Conservation (phyloP, 2,888 invertebrate genomes). For the Rhagophthalmus giganteus region DNA sequence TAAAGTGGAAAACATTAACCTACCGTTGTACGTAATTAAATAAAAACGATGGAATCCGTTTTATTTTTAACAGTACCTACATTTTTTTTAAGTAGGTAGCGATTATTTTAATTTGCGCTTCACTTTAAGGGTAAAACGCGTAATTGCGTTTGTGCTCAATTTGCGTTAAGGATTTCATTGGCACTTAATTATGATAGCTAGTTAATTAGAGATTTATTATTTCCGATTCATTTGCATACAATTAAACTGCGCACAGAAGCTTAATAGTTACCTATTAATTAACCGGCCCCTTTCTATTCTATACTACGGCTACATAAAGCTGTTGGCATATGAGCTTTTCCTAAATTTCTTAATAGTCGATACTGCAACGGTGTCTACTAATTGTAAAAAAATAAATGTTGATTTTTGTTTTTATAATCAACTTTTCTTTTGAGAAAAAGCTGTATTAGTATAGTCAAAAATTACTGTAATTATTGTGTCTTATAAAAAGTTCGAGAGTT, state of each 20-base stretch:
- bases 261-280: slow-evolving; percentile 1
- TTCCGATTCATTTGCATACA: slow-evolving; percentile 26
- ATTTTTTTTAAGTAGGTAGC: not conserved
- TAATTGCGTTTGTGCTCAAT: not conserved
- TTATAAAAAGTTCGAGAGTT: not conserved
- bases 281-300: not conserved
- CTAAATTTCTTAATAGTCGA: not conserved
- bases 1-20: no score
- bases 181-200: slow-evolving; percentile 19
- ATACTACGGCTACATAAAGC: not conserved
- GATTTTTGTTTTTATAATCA: no score
- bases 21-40: not conserved
- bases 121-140: not conserved
- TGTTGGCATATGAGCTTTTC: not conserved
- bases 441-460: not conserved
- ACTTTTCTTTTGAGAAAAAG: no score
- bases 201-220: slow-evolving; percentile 23
- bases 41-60: not conserved
- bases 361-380: no score
- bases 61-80: not conserved
- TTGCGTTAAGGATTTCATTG: not conserved
- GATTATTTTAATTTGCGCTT: not conserved
- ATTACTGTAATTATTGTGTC: not conserved
- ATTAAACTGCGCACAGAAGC: slow-evolving; percentile 22
- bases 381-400: no score